phyloP scores from a whole-genome alignment of 2,888 invertebrate species.

The Arrhopalites spinosus region DNA sequence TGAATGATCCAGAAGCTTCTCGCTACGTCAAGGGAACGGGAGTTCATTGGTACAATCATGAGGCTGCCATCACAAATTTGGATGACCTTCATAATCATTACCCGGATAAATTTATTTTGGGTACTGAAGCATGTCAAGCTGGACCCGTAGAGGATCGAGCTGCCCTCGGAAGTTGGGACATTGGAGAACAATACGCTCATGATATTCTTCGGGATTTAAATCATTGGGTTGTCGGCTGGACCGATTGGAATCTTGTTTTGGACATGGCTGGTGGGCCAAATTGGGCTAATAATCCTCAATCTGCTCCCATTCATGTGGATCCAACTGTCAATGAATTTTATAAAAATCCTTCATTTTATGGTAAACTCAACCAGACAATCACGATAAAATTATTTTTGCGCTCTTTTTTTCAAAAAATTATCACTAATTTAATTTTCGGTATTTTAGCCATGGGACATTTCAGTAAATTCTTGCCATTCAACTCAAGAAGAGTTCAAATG shows the following conservation, averaged over 20 bases:
- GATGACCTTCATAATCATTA: constrained; percentile 53
- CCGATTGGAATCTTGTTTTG: constrained; percentile 87
- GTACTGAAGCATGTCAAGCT: constrained; percentile 66
- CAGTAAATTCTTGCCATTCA: constrained; percentile 69
- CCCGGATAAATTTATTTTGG: constrained; percentile 62
- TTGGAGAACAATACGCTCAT: constrained; percentile 51
- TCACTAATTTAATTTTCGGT: too few relatives aligned
- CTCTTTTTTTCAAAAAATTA: too few relatives aligned
- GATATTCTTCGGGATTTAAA: constrained; percentile 49
- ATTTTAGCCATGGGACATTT: constrained; percentile 75
- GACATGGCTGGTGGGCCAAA: constrained; percentile 78
- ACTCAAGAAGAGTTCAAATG: constrained; percentile 62
- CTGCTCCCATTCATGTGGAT: constrained; percentile 76
- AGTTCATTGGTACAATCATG: constrained; percentile 33
- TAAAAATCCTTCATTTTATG: constrained; percentile 80
- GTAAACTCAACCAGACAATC: too few relatives aligned
- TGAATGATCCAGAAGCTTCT: constrained; percentile 50
- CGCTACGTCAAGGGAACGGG: constrained; percentile 33
- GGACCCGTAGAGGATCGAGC: constrained; percentile 50
- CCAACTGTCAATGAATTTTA: constrained; percentile 71
- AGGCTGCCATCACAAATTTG: constrained; percentile 34
- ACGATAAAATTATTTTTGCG: too few relatives aligned
- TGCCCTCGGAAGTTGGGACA: constrained; percentile 44
- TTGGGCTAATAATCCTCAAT: constrained; percentile 77
- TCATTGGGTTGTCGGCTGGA: constrained; percentile 71